Percentiles rank a stretch among this genome's conserved stretches.
Conservation (phyloP, 2,888 invertebrate genomes). For the Bellardia pandia region DNA sequence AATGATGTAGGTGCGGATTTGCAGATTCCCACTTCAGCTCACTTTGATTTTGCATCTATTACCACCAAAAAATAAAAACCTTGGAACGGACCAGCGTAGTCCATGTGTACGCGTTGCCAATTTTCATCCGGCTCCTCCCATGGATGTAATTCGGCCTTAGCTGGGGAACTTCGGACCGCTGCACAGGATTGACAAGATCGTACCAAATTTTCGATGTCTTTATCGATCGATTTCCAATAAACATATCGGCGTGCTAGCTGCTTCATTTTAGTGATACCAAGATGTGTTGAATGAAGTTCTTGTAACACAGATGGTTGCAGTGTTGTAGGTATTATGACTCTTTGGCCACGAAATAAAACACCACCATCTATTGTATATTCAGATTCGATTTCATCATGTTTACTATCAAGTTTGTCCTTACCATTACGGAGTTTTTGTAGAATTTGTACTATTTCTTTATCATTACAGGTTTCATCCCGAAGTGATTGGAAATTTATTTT, state of each 20-base stretch:
- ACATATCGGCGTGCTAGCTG: neutral
- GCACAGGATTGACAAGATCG: constrained; percentile 9
- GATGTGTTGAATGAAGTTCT: constrained; percentile 1
- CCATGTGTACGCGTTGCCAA: constrained; percentile 4
- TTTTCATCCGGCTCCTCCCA: neutral
- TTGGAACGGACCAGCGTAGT: constrained; percentile 7
- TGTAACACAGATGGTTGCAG: constrained; percentile 8
- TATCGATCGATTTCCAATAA: constrained; percentile 18
- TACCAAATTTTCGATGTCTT: neutral
- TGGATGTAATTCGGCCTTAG: neutral
- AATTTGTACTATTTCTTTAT: constrained; percentile 14
- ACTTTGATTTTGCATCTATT: too few species aligned
- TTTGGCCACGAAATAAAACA: neutral
- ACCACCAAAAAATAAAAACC: too few species aligned
- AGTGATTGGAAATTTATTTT: neutral
- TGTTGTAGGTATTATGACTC: constrained; percentile 12
- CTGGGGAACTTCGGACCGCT: neutral
- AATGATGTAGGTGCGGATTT: too few species aligned
- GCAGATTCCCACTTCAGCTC: too few species aligned
- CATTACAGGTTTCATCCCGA: neutral
- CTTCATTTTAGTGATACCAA: constrained; percentile 11
- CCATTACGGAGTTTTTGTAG: neutral
- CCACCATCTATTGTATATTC: constrained; percentile 13
- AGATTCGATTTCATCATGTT: constrained; percentile 1
- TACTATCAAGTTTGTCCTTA: neutral